Evolutionary conservation across 2,888 invertebrate genomes (phyloP).

Genomic region (Scotopteryx bipunctaria): DNA sequence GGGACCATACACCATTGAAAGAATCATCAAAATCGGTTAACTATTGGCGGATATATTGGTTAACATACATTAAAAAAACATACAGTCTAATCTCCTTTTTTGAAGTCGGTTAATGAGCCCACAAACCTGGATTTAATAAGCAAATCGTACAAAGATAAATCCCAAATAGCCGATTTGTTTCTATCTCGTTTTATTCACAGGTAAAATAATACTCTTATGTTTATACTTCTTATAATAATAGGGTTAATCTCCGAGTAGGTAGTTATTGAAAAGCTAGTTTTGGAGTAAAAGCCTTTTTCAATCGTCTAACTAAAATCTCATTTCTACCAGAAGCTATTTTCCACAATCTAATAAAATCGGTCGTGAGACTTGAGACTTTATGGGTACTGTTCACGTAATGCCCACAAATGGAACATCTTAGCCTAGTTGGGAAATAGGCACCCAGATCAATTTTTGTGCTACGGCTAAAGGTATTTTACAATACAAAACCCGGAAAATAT

Average conservation of each 20-base stretch:
- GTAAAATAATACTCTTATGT: too few relatives aligned
- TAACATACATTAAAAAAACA: too few relatives aligned
- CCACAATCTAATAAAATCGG: constrained; percentile 22
- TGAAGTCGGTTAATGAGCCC: too few relatives aligned
- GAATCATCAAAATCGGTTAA: too few relatives aligned
- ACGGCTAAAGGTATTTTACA: background rate
- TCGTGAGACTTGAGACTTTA: constrained; percentile 8
- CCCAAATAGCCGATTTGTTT: too few relatives aligned
- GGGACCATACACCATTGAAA: too few relatives aligned
- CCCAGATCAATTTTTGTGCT: background rate
- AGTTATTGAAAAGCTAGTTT: constrained; percentile 6
- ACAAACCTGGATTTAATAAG: too few relatives aligned
- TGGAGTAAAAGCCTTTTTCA: constrained; percentile 14
- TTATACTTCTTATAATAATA: background rate
- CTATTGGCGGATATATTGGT: too few relatives aligned
- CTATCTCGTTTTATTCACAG: too few relatives aligned
- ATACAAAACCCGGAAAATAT: background rate
- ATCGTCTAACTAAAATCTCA: constrained; percentile 17
- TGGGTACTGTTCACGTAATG: constrained; percentile 2
- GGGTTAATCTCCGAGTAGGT: constrained; percentile 8
- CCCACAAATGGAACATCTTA: constrained; percentile 13
- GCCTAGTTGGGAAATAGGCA: constrained; percentile 4
- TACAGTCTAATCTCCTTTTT: too few relatives aligned
- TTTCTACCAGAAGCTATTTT: constrained; percentile 17
- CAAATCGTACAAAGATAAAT: too few relatives aligned